Conservation (phyloP, 2,888 invertebrate species). For the Xiphydria camelus region DNA sequence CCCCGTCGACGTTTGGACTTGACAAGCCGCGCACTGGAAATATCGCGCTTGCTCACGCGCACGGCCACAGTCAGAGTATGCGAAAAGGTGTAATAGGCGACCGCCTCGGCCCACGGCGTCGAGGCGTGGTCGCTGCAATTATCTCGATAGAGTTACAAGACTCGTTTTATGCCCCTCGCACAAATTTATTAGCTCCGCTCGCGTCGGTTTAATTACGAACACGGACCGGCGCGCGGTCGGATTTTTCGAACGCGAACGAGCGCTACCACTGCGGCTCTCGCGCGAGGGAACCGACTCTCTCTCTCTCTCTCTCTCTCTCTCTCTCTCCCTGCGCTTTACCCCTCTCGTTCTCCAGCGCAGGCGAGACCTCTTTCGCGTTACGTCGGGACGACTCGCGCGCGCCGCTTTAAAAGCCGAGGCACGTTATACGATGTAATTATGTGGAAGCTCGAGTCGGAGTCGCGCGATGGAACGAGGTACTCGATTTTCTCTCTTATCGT, state of each 20-base stretch:
- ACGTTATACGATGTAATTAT: too few relatives aligned
- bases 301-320: too few relatives aligned
- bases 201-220: conserved; percentile 51
- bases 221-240: conserved; percentile 17
- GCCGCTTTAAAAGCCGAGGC: too few relatives aligned
- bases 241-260: conserved; percentile 1
- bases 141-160: conserved; percentile 53
- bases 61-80: conserved; percentile 26
- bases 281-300: too few relatives aligned
- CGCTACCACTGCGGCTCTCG: background rate
- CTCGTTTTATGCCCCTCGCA: conserved; percentile 47
- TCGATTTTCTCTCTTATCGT: too few relatives aligned
- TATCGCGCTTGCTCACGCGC: conserved; percentile 21
- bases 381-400: too few relatives aligned
- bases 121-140: conserved; percentile 52
- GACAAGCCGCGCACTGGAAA: conserved; percentile 35
- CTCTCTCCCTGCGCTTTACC: too few relatives aligned
- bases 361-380: too few relatives aligned
- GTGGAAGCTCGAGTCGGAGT: too few relatives aligned
- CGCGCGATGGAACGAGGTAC: too few relatives aligned
- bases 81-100: conserved; percentile 40
- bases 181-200: conserved; percentile 52
- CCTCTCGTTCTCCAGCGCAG: too few relatives aligned
- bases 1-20: conserved; percentile 32
- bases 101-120: conserved; percentile 35